Base-by-base conservation (phyloP, 1,140 invertebrate species). In the Palaemon carinicauda region DNA sequence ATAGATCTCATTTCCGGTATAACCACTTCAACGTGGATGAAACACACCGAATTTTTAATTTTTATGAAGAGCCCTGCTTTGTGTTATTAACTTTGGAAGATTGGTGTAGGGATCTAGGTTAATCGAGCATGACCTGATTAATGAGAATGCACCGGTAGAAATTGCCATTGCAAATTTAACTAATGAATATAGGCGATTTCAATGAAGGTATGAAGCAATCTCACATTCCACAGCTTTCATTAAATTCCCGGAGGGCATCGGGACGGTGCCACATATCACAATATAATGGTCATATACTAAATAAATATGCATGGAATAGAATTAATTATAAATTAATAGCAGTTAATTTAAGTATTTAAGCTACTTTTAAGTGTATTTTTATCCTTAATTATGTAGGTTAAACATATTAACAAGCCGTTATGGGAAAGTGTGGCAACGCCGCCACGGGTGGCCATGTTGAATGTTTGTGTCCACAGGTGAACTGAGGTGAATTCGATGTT, bases 151-250 rank as follows among this genome's bases (percentile, higher is more conserved):
- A 41, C 41, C 41, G 0, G 41, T 12, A 41, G 12, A 7, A 41
- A 41, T 41, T 41, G 3, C 41, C 12, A 41, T 41, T 41, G 41
- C 41, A 1, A 9, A 41, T 41, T 41, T n/a, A n/a, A 12, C 41
- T 41, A 41, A 41, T 41, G 41, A 41, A 41, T 9, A 41, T 41
- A 41, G 41, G 77, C 29, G 14, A 7, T 33, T 24, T 10, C 52
- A 50, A 79, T 17, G 9, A 17, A 56, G 53, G 50, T 29, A 27
- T 17, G 53, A 54, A 79, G 21, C 24, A 79, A 79, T 79, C 51
- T 79, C 77, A 24, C 77, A 79, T 79, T 79, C 77, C 77, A 54
- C 29, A 79, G 77, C 77, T 79, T 79, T 79, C 77, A 79, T 79
- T 79, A 24, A 53, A 79, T 50, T 53, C 21, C 77, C 14, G 7